Evolutionary conservation across 2,888 invertebrate species (phyloP).

Genomic region (Tipula vernalis): DNA sequence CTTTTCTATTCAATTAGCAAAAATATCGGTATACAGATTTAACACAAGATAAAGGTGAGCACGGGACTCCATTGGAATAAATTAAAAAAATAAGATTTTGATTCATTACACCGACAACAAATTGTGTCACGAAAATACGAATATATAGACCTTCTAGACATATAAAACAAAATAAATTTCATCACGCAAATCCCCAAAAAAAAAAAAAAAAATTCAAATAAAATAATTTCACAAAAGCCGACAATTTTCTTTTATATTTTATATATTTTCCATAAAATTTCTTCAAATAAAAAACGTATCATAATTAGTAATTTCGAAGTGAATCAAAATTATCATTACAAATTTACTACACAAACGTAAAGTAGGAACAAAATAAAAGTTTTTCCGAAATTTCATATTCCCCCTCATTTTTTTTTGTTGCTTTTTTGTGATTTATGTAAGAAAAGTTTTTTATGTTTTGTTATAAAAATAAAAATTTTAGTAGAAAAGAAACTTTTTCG

Average conservation of each 20-base stretch:
- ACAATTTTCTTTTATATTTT: neutral
- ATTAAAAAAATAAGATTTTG: too few species aligned
- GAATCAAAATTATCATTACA: neutral
- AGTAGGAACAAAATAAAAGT: neutral
- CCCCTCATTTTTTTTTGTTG: neutral
- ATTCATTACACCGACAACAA: too few species aligned
- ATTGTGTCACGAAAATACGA: neutral
- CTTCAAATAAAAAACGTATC: neutral
- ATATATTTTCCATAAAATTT: neutral
- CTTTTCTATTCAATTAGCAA: too few species aligned
- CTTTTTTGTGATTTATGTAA: neutral
- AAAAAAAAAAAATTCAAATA: neutral
- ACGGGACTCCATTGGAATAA: too few species aligned
- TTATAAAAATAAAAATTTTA: neutral
- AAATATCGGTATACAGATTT: too few species aligned
- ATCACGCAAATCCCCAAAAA: neutral
- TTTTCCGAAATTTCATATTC: neutral
- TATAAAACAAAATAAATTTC: neutral
- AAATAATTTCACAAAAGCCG: neutral
- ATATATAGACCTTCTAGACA: neutral
- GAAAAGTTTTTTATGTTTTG: neutral
- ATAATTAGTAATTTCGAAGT: neutral
- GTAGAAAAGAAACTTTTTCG: neutral
- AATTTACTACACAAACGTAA: neutral
- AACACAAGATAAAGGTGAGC: too few species aligned